These are phyloP conservation scores for Poeciliopsis paucimaculata DNA, from an alignment of 2,797 vertebrate species.

Conservation along the genomic window DNA sequence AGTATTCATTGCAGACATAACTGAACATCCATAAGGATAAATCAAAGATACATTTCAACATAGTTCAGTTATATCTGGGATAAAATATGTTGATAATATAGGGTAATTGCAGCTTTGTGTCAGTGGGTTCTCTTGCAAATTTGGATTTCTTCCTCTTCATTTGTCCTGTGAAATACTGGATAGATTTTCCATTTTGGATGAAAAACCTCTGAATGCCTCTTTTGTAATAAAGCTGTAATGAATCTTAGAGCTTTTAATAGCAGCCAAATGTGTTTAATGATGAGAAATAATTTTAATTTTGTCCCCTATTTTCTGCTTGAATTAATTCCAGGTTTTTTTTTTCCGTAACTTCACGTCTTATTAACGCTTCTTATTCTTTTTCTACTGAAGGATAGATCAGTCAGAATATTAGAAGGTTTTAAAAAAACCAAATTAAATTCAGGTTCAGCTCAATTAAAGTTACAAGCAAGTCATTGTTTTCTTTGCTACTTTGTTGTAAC, in stretches of 20 bases:
- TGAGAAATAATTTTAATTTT: neutral
- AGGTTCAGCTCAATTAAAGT: neutral
- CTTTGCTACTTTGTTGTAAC: neutral
- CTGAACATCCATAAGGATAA: neutral
- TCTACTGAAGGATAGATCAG: neutral
- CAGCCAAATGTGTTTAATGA: neutral
- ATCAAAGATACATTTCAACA: neutral
- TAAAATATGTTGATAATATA: neutral
- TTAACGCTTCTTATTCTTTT: neutral
- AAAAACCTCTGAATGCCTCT: neutral
- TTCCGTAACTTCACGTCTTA: no score
- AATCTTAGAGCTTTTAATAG: neutral
- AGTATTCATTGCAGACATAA: neutral
- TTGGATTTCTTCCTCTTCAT: neutral
- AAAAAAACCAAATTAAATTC: neutral
- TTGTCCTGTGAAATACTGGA: neutral
- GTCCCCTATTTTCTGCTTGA: neutral
- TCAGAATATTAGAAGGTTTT: neutral
- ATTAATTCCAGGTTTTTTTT: neutral
- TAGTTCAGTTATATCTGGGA: neutral
- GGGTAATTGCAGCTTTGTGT: neutral
- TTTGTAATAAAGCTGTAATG: neutral
- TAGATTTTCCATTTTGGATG: neutral
- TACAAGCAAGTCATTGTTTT: neutral
- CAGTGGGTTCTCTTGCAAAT: neutral